Conservation (phyloP, 1,140 invertebrate genomes). For the Orius insidiosus region DNA sequence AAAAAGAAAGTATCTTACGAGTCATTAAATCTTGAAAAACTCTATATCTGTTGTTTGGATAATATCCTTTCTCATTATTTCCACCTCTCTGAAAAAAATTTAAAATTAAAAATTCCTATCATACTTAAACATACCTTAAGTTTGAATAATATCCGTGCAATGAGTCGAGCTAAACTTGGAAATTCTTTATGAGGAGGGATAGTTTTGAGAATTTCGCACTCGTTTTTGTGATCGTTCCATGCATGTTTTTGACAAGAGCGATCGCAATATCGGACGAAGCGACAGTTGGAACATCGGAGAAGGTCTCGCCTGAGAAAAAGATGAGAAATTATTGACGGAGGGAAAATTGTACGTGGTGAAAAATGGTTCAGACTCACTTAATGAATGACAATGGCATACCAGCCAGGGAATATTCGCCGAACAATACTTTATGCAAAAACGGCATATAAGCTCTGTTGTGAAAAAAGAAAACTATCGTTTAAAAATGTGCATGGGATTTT, state of each 20-base stretch:
- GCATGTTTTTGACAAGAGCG: slow-evolving; percentile 50
- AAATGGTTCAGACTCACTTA: too few relatives aligned
- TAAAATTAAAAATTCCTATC: too few relatives aligned
- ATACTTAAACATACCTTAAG: slow-evolving; percentile 30
- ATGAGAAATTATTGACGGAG: too few relatives aligned
- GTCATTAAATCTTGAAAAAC: slow-evolving; percentile 72
- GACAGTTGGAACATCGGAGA: slow-evolving; percentile 57
- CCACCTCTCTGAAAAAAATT: slow-evolving; percentile 44
- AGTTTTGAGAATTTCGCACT: slow-evolving; percentile 52
- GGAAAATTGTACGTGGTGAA: too few relatives aligned
- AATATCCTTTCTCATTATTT: slow-evolving; percentile 42
- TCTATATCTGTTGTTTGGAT: slow-evolving; percentile 44
- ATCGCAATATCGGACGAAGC: slow-evolving; percentile 63
- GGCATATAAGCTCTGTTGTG: too few relatives aligned
- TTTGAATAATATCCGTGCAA: slow-evolving; percentile 53
- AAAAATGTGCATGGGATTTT: too few relatives aligned
- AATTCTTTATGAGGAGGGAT: slow-evolving; percentile 40
- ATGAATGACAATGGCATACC: too few relatives aligned
- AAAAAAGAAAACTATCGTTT: too few relatives aligned
- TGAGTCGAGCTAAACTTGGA: slow-evolving; percentile 52
- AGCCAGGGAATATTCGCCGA: too few relatives aligned
- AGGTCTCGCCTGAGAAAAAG: slow-evolving; percentile 41
- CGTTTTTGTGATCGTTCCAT: slow-evolving; percentile 58
- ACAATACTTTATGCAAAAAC: too few relatives aligned
- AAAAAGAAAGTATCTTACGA: slow-evolving; percentile 31